Evolutionary conservation across 2,888 invertebrate species (phyloP).

Genomic region (Chymomyza caudatula): DNA sequence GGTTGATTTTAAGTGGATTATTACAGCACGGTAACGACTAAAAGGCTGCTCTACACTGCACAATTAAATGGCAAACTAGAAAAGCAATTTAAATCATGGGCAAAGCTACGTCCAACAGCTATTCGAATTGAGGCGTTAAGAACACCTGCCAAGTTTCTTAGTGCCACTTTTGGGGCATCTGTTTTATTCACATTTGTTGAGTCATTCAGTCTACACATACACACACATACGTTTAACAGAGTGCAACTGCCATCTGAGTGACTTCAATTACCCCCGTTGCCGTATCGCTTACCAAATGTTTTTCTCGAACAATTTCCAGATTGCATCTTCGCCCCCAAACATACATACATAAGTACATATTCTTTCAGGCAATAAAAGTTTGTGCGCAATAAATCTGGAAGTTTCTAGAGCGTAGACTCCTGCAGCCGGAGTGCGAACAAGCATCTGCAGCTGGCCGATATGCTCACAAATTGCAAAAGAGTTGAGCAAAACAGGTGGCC

Average conservation of each 20-base stretch:
- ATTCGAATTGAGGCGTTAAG: background rate
- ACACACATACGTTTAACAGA: background rate
- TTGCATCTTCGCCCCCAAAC: conserved; percentile 54
- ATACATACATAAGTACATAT: conserved; percentile 50
- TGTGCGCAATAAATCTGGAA: conserved; percentile 70
- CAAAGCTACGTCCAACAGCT: conserved; percentile 1
- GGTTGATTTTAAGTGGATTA: too few species aligned
- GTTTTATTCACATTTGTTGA: background rate
- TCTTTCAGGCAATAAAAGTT: conserved; percentile 68
- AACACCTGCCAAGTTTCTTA: conserved; percentile 36
- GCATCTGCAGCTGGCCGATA: conserved; percentile 59
- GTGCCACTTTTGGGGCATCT: conserved; percentile 16
- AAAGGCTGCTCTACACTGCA: background rate
- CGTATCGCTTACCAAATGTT: conserved; percentile 6
- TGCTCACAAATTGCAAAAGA: conserved; percentile 53
- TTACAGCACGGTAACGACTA: too few species aligned
- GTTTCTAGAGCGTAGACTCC: conserved; percentile 64
- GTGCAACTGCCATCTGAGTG: conserved; percentile 22
- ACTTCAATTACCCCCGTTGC: conserved; percentile 40
- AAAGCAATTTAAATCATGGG: background rate
- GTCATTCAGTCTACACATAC: background rate
- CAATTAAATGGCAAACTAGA: background rate
- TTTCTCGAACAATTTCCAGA: conserved; percentile 57
- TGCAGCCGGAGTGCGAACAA: conserved; percentile 28
- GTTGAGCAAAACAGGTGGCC: conserved; percentile 65